A percentile compares a stretch with the other conserved stretches of the same genome.
Conservation (phyloP, 2,888 invertebrate species). For the Fragum fragum region DNA sequence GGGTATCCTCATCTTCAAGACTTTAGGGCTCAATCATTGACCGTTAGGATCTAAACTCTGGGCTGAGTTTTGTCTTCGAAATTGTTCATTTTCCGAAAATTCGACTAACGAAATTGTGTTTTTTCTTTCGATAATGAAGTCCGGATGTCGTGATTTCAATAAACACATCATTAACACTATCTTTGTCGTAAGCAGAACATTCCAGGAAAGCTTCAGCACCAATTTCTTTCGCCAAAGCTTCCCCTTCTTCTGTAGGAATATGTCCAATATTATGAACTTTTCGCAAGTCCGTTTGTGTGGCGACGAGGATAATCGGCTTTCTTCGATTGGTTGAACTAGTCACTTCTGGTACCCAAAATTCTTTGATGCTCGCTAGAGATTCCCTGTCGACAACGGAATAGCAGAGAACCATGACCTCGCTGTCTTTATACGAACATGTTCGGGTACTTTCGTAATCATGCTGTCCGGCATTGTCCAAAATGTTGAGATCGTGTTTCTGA, state of each 20-base stretch:
- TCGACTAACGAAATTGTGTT: constrained; percentile 64
- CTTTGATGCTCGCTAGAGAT: constrained; percentile 74
- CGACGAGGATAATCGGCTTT: constrained; percentile 77
- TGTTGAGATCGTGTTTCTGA: constrained; percentile 75
- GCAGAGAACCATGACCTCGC: constrained; percentile 77
- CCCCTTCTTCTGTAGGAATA: constrained; percentile 70
- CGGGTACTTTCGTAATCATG: constrained; percentile 75
- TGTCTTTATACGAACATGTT: constrained; percentile 75
- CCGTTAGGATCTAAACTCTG: background rate
- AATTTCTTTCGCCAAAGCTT: constrained; percentile 73
- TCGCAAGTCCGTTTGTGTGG: constrained; percentile 77
- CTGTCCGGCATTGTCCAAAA: constrained; percentile 80
- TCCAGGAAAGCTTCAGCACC: constrained; percentile 78
- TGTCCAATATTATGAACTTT: constrained; percentile 42
- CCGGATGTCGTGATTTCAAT: constrained; percentile 74
- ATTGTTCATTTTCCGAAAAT: constrained; percentile 68
- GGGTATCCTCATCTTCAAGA: background rate
- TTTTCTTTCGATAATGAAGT: constrained; percentile 72
- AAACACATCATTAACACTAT: constrained; percentile 75
- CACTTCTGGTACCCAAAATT: constrained; percentile 79
- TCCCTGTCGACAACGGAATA: constrained; percentile 77
- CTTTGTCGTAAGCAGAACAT: constrained; percentile 72
- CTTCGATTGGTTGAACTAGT: constrained; percentile 68
- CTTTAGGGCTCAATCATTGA: background rate
- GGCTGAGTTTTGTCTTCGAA: background rate